A percentile compares a stretch with the other conserved stretches of the same genome.
Conservation (phyloP, 2,797 vertebrate species). For the Micropoecilia bifurca region DNA sequence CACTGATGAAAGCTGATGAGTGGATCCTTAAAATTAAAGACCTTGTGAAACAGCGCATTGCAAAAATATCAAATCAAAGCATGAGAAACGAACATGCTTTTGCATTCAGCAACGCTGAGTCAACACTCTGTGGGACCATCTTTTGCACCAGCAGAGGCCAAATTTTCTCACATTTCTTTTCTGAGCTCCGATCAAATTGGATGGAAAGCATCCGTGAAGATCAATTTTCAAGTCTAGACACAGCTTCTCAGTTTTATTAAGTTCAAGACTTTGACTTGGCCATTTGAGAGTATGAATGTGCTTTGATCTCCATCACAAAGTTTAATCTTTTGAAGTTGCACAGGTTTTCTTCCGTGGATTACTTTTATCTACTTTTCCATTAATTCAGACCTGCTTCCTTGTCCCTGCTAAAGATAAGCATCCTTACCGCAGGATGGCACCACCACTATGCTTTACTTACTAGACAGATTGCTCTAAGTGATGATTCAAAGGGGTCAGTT, state of each 20-base stretch:
- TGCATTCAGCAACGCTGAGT: background rate
- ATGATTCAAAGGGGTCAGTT: no score
- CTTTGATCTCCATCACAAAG: background rate
- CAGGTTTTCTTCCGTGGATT: background rate
- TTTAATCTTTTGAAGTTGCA: background rate
- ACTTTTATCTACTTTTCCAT: background rate
- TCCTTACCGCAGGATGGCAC: no score
- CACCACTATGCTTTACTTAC: no score
- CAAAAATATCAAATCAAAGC: background rate
- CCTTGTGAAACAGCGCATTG: background rate
- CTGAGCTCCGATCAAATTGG: background rate
- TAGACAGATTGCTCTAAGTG: no score
- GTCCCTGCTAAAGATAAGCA: background rate
- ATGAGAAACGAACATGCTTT: background rate
- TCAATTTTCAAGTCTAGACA: background rate
- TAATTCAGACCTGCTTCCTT: background rate
- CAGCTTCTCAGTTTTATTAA: background rate
- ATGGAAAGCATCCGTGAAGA: background rate
- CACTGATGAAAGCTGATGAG: conserved; percentile 6
- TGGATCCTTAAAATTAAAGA: background rate
- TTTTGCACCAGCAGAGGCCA: background rate
- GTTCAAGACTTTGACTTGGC: background rate
- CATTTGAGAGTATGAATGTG: background rate
- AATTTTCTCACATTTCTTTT: background rate
- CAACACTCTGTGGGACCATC: background rate